These are phyloP conservation scores for Austrolebias charrua DNA, from an alignment of 2,797 vertebrate genomes.

Conservation along the genomic window DNA sequence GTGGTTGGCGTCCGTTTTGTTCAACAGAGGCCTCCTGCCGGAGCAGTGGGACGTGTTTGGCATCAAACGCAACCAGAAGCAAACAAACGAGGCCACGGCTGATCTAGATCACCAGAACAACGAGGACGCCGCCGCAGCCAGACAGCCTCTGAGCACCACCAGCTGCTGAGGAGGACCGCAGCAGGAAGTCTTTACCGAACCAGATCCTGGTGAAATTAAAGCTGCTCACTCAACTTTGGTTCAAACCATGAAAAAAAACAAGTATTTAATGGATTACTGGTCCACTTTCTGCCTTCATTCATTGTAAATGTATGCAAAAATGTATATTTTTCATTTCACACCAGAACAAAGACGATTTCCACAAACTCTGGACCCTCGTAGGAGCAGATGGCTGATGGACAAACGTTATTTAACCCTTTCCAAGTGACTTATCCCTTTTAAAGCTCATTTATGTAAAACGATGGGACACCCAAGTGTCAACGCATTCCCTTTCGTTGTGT, in stretches of 20 bases:
- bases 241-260: neutral
- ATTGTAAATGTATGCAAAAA: no score
- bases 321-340: neutral
- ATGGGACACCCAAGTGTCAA: neutral
- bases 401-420: slow-evolving; percentile 17
- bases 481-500: no score
- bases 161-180: slow-evolving; percentile 53
- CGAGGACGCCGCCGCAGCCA: slow-evolving; percentile 8
- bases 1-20: slow-evolving; percentile 62
- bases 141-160: slow-evolving; percentile 62
- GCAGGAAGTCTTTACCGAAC: no score
- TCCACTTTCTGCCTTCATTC: no score
- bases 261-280: no score
- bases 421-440: neutral
- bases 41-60: slow-evolving; percentile 77
- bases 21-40: slow-evolving; percentile 77
- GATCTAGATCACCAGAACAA: slow-evolving; percentile 14
- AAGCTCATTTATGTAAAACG: slow-evolving; percentile 2
- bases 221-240: no score
- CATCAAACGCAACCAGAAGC: slow-evolving; percentile 51
- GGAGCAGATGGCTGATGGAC: neutral
- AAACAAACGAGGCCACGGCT: neutral
- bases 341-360: neutral
- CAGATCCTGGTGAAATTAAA: no score
- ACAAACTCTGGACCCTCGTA: neutral